Base-by-base conservation (phyloP, 2,888 invertebrate species). In the Caenorhabditis sp. region DNA sequence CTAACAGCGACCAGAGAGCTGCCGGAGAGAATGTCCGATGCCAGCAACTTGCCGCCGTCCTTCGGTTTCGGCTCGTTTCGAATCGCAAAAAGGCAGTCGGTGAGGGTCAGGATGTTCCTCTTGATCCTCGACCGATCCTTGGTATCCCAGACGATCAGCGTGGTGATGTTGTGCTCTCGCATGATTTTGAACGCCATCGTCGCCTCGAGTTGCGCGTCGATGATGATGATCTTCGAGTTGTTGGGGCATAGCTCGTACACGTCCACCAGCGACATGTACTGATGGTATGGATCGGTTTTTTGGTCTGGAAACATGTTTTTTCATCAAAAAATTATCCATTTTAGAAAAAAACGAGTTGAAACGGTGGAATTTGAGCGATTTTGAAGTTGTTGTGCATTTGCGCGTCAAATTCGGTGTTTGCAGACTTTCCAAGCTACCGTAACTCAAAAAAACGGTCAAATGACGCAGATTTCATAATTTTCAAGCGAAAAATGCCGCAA, bases 191-290 rank as follows among this genome's bases (percentile, higher is more conserved):
- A 88, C 0, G 85, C 85, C 18, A 78, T 80, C 11, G 74, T 74
- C 2, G 84, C 83, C 40, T 67, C 68, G 18, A 83, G 51, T 35
- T 56, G 64, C 51, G 64, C 32, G 64, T 87, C 87, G 56, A 87
- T 68, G 8, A 79, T 80, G 55, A 85, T 74, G 18, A 88, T 69
- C 20, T 76, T 78, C 4, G 80, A 77, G 35, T 64, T 78, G 58
- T 61, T 40, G 8, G 87, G 87, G 35, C 80, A 82, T 26, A 88
- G 35, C 60, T 88, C 88, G 70, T 86, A 87, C 51, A 84, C 78
- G 44, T 85, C 85, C 15, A 88, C 80, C 13, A 85, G 83, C 24
- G 80, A 83, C 86, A 88, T 85, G 78, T 88, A 88, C 72, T 88
- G 88, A 5, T 76, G 80, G 70, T 88, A 88, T 5, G 88, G 87